Evolutionary conservation across 2,888 invertebrate genomes (phyloP).

Genomic region (Hemaris fuciformis): DNA sequence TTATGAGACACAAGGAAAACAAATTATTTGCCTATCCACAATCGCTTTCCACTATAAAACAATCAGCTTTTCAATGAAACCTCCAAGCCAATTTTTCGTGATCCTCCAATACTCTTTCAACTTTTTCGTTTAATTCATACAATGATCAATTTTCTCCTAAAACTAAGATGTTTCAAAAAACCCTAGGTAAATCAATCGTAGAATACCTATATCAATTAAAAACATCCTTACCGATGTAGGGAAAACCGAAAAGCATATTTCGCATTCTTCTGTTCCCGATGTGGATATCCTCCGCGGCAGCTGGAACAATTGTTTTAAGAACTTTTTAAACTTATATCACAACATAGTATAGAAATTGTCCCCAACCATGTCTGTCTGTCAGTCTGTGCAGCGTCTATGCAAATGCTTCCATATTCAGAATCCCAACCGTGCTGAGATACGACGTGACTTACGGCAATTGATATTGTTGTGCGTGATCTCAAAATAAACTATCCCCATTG

Average conservation of each 20-base stretch:
- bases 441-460: not conserved
- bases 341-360: not conserved
- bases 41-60: too few relatives aligned
- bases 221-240: conserved; percentile 87
- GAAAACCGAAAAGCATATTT: conserved; percentile 93
- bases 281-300: conserved; percentile 83
- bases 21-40: too few relatives aligned
- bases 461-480: too few relatives aligned
- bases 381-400: not conserved
- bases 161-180: too few relatives aligned
- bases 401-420: not conserved
- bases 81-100: too few relatives aligned
- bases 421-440: not conserved
- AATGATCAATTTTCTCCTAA: too few relatives aligned
- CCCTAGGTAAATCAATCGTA: conserved; percentile 19
- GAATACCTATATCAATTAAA: conserved; percentile 16
- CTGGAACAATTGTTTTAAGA: conserved; percentile 52
- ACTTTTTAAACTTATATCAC: not conserved
- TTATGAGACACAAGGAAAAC: too few relatives aligned
- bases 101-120: too few relatives aligned
- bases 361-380: not conserved
- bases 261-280: conserved; percentile 93
- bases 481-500: too few relatives aligned
- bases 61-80: too few relatives aligned
- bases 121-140: too few relatives aligned